Percentiles rank a stretch among this genome's conserved stretches.
phyloP scores from a whole-genome alignment of 2,113 vertebrate species.

The Pseudorectes ferrugineus region DNA sequence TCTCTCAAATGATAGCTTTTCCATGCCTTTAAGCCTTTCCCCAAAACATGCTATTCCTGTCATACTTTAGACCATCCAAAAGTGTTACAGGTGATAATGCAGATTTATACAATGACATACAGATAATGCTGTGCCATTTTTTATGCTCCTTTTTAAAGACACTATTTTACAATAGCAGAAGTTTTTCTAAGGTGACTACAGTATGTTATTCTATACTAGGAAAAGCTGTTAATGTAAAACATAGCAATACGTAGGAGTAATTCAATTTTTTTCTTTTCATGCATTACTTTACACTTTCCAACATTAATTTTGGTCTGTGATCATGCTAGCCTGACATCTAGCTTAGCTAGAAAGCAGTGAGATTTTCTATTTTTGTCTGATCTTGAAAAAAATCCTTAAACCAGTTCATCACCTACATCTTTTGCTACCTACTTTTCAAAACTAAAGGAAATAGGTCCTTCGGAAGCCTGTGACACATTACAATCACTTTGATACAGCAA shows the following conservation, averaged over 20 bases:
- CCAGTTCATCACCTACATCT: conserved; percentile 10
- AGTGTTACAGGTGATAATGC: background rate
- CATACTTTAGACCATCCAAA: background rate
- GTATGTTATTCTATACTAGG: background rate
- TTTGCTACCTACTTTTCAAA: background rate
- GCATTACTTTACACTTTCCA: conserved; percentile 30
- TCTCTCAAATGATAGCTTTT: background rate
- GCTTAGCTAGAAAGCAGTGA: conserved; percentile 5
- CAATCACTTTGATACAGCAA: background rate
- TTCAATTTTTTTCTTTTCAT: background rate
- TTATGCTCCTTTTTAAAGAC: background rate
- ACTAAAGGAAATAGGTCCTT: background rate
- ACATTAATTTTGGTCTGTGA: conserved; percentile 8
- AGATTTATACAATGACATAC: background rate
- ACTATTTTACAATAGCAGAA: background rate
- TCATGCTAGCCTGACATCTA: background rate
- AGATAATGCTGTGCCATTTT: background rate
- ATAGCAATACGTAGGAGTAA: conserved; percentile 23
- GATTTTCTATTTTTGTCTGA: background rate
- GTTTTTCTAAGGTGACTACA: conserved; percentile 28
- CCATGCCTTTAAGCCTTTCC: background rate
- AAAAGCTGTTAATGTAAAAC: conserved; percentile 42
- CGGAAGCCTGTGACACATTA: background rate
- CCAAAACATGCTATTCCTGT: background rate
- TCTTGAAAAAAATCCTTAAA: background rate